Evolutionary conservation across 2,797 vertebrate species (phyloP), one percentile per base, ranked within the genome.

Genomic region (Catharus ustulatus): DNA sequence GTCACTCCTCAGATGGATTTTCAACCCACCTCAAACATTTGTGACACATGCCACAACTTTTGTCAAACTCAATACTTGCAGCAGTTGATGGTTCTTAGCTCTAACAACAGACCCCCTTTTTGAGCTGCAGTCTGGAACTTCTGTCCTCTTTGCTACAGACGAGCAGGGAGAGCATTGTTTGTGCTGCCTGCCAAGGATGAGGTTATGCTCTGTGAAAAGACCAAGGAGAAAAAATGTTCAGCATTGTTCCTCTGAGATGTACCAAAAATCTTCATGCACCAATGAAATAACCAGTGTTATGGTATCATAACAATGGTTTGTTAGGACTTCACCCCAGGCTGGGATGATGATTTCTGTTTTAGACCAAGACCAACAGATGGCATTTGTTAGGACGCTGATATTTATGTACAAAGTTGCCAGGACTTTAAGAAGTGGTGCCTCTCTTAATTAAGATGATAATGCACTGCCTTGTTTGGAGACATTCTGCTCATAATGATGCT

Each of bases 301-400:
- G 24, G 77, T 88, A 77, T 94, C 67, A 42, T 87, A 93, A 96
- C 89, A 95, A 87, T 92, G 84, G 38, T 54, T 95, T 30, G 7
- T 90, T 91, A 96, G 84, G 43, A 51, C 84, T 93, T 89, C 32
- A 81, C 54, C 27, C 27, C 3, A 0, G 42, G 22, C 91, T 17
- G 17, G 17, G 48, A 84, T 34, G 34, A 73, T 42, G 72, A 80
- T 90, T 96, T 38, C 84, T 59, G 23, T 80, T 71, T 32, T 66
- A 95, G 71, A 79, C 78, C 43, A 51, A 79, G 71, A 68, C 61
- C 43, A 75, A 79, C 68, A 87, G 62, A 64, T 96, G 84, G 59
- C 79, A 79, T 94, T 94, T 93, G 84, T 97, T 96, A 92, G 92
- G 68, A 90, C 68, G 21, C 51, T 61, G 72, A 90, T 90, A 96